These are phyloP conservation scores for Stenopsyche tienmushanensis DNA, from an alignment of 1,140 invertebrate species.

Conservation along the genomic window DNA sequence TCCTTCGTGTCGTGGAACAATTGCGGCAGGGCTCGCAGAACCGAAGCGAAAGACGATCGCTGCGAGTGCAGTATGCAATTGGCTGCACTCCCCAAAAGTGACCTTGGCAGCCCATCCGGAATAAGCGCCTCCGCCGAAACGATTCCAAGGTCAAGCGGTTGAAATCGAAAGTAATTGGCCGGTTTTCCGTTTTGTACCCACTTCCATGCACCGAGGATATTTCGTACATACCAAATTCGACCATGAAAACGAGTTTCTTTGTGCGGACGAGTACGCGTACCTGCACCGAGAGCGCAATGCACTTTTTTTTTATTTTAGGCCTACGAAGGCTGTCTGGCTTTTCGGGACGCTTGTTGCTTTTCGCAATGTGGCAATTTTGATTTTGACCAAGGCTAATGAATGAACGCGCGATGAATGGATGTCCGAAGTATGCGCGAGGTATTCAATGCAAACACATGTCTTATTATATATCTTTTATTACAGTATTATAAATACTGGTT, in stretches of 20 bases:
- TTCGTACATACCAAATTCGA: not conserved
- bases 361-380: not conserved
- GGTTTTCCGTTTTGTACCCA: not conserved
- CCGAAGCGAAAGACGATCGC: too few species aligned
- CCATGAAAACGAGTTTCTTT: not conserved
- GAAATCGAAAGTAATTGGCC: not conserved
- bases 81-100: too few species aligned
- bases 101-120: too few species aligned
- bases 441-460: too few species aligned
- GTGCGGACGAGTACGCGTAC: not conserved
- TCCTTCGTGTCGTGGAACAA: too few species aligned
- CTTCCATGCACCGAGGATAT: not conserved
- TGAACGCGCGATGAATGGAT: too few species aligned
- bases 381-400: not conserved
- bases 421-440: too few species aligned
- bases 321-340: not conserved
- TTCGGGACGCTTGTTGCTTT: not conserved
- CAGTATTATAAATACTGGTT: constrained; percentile 44
- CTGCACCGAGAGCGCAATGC: not conserved
- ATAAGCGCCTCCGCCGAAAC: too few species aligned
- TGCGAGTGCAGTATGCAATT: too few species aligned
- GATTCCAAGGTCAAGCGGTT: not conserved
- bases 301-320: not conserved
- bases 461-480: constrained; percentile 41
- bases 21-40: too few species aligned